These are phyloP conservation scores for Rhagoletis pomonella DNA, from an alignment of 1,140 invertebrate species.

Conservation along the genomic window DNA sequence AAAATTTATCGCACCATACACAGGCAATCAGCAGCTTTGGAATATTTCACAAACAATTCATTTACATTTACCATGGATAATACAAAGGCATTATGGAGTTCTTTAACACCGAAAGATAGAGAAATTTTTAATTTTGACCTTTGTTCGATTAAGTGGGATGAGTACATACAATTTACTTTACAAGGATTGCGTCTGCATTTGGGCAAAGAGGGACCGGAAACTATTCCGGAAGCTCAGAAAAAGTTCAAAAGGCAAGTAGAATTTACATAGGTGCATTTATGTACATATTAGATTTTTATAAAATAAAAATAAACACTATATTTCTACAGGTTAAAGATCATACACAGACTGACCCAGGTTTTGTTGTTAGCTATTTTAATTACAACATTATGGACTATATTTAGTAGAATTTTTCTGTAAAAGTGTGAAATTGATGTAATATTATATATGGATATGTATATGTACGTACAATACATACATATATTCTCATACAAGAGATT, in stretches of 20 bases:
- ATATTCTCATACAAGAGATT: too few relatives aligned
- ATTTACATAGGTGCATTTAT: too few relatives aligned
- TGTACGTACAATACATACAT: too few relatives aligned
- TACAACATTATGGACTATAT: not conserved
- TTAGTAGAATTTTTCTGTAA: not conserved
- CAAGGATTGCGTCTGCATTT: conserved; percentile 80
- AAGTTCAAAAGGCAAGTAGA: not conserved
- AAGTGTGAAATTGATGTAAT: not conserved
- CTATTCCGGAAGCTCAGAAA: conserved; percentile 73
- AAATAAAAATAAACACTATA: too few relatives aligned
- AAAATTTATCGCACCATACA: not conserved
- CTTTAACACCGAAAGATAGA: conserved; percentile 78
- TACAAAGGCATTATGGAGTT: conserved; percentile 77
- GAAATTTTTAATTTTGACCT: conserved; percentile 82
- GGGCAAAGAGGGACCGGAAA: conserved; percentile 81
- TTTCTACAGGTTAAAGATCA: not conserved
- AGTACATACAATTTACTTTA: conserved; percentile 78
- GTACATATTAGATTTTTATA: not conserved
- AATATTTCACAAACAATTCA: conserved; percentile 79
- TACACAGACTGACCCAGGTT: not conserved
- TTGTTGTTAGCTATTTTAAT: not conserved
- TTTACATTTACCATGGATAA: conserved; percentile 84
- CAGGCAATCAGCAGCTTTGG: conserved; percentile 65
- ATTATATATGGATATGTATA: too few relatives aligned
- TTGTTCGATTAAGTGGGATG: conserved; percentile 78